These are phyloP conservation scores for Ormia ochracea DNA, from an alignment of 2,888 invertebrate species.

Conservation along the genomic window DNA sequence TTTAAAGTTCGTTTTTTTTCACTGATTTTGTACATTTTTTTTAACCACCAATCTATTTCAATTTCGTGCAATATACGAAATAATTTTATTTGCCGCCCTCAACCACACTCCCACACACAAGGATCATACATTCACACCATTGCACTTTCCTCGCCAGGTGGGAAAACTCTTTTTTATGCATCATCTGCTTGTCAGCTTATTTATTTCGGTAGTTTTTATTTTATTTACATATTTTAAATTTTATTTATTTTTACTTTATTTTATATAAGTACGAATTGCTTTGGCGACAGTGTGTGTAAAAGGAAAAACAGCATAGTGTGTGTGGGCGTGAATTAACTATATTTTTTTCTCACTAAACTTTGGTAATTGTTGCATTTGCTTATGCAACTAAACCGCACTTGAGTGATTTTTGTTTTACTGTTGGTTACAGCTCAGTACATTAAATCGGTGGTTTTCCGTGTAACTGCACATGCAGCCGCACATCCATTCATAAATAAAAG, in stretches of 20 bases:
- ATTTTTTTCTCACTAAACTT: slow-evolving; percentile 4
- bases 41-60: slow-evolving; percentile 19
- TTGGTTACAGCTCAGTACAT: slow-evolving; percentile 34
- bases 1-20: slow-evolving; percentile 13
- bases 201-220: slow-evolving; percentile 15
- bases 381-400: slow-evolving; percentile 35
- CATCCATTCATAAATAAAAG: neutral
- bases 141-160: neutral
- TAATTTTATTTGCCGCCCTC: slow-evolving; percentile 29
- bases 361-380: slow-evolving; percentile 43
- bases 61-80: slow-evolving; percentile 25
- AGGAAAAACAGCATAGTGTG: too few relatives aligned
- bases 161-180: neutral
- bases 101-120: neutral
- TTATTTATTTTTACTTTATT: neutral
- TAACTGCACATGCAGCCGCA: neutral
- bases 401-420: slow-evolving; percentile 50
- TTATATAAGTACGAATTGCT: neutral
- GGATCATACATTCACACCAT: neutral
- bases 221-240: neutral
- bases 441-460: slow-evolving; percentile 45
- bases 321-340: neutral
- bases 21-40: neutral
- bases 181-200: slow-evolving; percentile 1
- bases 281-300: neutral